phyloP scores from a whole-genome alignment of 2,113 vertebrate genomes.

The Campylomormyrus tamandua region DNA sequence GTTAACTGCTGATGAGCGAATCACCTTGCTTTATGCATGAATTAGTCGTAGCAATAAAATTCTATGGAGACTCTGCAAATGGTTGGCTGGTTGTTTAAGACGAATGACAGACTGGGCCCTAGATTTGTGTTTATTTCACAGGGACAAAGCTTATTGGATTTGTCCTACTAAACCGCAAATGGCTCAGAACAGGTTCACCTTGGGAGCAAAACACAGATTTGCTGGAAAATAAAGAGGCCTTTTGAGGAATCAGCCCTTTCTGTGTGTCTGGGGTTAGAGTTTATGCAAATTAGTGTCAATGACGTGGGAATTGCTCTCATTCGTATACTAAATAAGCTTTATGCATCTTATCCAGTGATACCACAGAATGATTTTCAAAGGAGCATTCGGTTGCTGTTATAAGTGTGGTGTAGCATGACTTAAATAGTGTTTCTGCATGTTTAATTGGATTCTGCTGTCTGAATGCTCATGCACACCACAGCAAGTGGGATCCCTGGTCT shows the following conservation, averaged over 20 bases:
- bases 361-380: not conserved
- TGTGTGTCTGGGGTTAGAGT: not conserved
- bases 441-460: not conserved
- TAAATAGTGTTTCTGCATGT: not conserved
- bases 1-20: not conserved
- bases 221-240: not conserved
- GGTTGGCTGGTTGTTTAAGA: not conserved
- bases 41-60: not conserved
- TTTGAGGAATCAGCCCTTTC: not conserved
- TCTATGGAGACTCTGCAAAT: not conserved
- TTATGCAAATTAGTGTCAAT: not conserved
- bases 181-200: not conserved
- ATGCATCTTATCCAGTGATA: not conserved
- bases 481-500: not conserved
- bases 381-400: not conserved
- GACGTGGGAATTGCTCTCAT: not conserved
- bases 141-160: not conserved
- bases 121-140: not conserved
- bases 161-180: not conserved
- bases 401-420: not conserved
- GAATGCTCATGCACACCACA: not conserved
- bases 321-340: not conserved
- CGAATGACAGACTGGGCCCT: not conserved
- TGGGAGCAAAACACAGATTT: not conserved
- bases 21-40: not conserved